Evolutionary conservation across 2,797 vertebrate genomes (phyloP), one percentile per base, ranked within the genome.

Genomic region (Enteromius anoplus): DNA sequence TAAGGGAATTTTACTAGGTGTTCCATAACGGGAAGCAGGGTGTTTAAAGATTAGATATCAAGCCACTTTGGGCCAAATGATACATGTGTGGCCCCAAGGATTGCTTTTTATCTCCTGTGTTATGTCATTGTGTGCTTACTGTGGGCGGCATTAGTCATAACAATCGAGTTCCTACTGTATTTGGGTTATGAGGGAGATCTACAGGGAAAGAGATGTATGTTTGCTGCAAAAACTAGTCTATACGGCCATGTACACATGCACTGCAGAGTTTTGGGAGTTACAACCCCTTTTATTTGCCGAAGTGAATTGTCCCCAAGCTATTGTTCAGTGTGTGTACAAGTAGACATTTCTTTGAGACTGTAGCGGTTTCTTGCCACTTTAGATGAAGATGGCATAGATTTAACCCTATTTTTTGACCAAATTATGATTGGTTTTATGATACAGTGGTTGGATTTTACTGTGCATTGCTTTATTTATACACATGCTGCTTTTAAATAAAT

Each of bases 41-140:
- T 26, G 84, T 87, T 85, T 79, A 82, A 66, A 79, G 70, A 83
- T 84, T 68, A 79, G 65, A 87, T 81, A 78, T 80, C 21, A 51
- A 64, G 62, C 71, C 82, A 85, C 34, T 85, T 76, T 58, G 19
- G 72, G 69, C 49, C 69, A 85, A 69, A 75, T 79, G 80, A 73
- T 64, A 75, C 71, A 83, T 80, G 45, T 83, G 69, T 80, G 64
- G 76, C 85, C 81, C 51, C 10, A 42, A 75, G 69, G 51, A 80
- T 79, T 75, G 81, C 32, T 51, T 73, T 78, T 73, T 66, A 47
- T 51, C 34, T 55, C 23, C 62, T 75, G 66, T 78, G 29, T 78
- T 64, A 26, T 71, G 75, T 68, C 80, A 83, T 14, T 66, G 60
- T 58, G 72, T 29, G 72, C 78, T 45, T 58, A 80, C 60, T 80